Percentiles rank a stretch among this genome's conserved stretches.
Evolutionary conservation across 1,140 invertebrate species (phyloP).

Genomic region (Holcopasites calliopsidis): DNA sequence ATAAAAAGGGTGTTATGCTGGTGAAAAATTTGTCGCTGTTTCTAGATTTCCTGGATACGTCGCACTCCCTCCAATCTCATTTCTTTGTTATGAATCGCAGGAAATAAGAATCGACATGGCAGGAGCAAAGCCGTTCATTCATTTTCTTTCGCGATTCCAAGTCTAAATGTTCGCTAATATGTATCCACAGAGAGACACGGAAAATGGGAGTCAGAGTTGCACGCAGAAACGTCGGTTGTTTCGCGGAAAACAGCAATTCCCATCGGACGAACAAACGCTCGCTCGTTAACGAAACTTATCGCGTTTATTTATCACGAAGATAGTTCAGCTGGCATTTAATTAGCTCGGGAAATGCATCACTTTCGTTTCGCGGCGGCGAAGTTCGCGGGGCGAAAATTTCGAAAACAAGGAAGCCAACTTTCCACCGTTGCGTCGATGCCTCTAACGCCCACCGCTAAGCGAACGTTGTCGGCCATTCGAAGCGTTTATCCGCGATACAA

Average conservation of each 20-base stretch:
- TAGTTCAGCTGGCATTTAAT: slow-evolving; percentile 30
- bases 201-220: slow-evolving; percentile 17
- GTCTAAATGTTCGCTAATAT: too few species aligned
- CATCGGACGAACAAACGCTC: slow-evolving; percentile 29
- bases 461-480: neutral
- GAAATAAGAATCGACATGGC: too few species aligned
- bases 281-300: slow-evolving; percentile 55
- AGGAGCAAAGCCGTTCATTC: too few species aligned
- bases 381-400: neutral
- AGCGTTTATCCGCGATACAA: slow-evolving; percentile 23
- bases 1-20: slow-evolving; percentile 32
- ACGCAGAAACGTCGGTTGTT: slow-evolving; percentile 30
- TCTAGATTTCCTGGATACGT: too few species aligned
- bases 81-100: too few species aligned
- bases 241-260: slow-evolving; percentile 33
- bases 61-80: too few species aligned
- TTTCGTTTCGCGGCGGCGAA: slow-evolving; percentile 6
- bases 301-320: slow-evolving; percentile 50
- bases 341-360: slow-evolving; percentile 17
- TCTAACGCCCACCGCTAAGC: too few species aligned
- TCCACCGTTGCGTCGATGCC: neutral
- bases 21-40: slow-evolving; percentile 36
- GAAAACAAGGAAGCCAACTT: slow-evolving; percentile 7
- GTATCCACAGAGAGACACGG: slow-evolving; percentile 34
- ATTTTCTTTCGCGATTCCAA: too few species aligned